Percentiles rank a stretch among this genome's conserved stretches.
phyloP scores from a whole-genome alignment of 2,113 vertebrate genomes.

The Pelusios castaneus region DNA sequence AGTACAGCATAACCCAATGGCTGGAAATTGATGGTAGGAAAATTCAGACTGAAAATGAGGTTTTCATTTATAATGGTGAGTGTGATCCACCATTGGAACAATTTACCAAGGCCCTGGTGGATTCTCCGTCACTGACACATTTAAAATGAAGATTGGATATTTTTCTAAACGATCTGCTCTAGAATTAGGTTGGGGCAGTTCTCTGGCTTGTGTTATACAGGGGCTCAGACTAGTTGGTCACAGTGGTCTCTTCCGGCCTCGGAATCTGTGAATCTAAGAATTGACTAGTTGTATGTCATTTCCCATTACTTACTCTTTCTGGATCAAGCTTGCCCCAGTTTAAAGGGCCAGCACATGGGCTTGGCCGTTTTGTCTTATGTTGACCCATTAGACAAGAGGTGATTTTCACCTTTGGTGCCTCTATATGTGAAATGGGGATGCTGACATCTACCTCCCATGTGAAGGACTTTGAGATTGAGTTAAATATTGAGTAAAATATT shows the following conservation, averaged over 20 bases:
- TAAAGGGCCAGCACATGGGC: not conserved
- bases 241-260: not conserved
- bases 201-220: not conserved
- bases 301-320: not conserved
- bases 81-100: not conserved
- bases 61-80: not conserved
- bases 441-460: not conserved
- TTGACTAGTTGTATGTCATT: not conserved
- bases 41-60: not conserved
- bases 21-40: not conserved
- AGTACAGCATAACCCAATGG: not conserved
- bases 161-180: not conserved
- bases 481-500: not conserved
- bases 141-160: not conserved
- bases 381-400: not conserved
- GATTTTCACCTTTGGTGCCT: not conserved
- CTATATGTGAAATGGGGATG: not conserved
- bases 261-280: not conserved
- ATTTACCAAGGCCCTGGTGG: not conserved
- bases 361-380: not conserved
- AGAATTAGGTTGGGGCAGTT: not conserved
- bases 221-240: not conserved
- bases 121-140: not conserved
- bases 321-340: not conserved
- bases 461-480: not conserved